phyloP scores from a whole-genome alignment of 2,888 invertebrate species.

The Macaria liturata region DNA sequence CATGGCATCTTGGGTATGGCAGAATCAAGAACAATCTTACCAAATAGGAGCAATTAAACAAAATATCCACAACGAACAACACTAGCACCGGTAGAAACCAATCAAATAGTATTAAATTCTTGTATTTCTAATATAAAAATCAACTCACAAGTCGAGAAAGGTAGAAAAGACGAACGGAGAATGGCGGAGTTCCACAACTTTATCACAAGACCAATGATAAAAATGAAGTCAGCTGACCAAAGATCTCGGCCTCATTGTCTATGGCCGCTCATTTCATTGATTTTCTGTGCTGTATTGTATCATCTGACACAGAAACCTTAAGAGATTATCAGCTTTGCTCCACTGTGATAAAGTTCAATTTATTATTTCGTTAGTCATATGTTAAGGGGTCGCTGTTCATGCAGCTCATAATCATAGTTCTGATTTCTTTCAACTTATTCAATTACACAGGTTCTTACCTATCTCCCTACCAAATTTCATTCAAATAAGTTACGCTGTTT shows the following conservation, averaged over 20 bases:
- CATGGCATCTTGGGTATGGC: conserved; percentile 47
- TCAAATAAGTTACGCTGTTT: no score
- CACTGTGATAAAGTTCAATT: no score
- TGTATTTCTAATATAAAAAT: conserved; percentile 51
- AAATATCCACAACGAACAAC: conserved; percentile 48
- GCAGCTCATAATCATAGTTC: no score
- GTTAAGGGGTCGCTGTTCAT: no score
- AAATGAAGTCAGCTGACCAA: conserved; percentile 81
- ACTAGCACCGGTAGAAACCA: conserved; percentile 56
- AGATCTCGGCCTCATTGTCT: conserved; percentile 67
- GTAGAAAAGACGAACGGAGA: conserved; percentile 79
- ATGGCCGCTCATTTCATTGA: conserved; percentile 59
- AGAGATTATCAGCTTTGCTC: no score
- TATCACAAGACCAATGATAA: conserved; percentile 84
- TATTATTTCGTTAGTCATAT: no score
- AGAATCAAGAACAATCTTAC: conserved; percentile 60
- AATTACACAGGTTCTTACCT: no score
- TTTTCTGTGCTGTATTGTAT: conserved; percentile 40
- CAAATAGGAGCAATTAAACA: conserved; percentile 37
- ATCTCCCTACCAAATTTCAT: no score
- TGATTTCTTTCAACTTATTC: no score
- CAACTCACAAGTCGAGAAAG: conserved; percentile 79
- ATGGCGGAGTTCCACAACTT: conserved; percentile 80
- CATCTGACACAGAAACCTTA: not conserved
- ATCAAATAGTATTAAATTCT: conserved; percentile 41